These are phyloP conservation scores for Rhineura floridana DNA, from an alignment of 2,113 vertebrate species.

Conservation along the genomic window DNA sequence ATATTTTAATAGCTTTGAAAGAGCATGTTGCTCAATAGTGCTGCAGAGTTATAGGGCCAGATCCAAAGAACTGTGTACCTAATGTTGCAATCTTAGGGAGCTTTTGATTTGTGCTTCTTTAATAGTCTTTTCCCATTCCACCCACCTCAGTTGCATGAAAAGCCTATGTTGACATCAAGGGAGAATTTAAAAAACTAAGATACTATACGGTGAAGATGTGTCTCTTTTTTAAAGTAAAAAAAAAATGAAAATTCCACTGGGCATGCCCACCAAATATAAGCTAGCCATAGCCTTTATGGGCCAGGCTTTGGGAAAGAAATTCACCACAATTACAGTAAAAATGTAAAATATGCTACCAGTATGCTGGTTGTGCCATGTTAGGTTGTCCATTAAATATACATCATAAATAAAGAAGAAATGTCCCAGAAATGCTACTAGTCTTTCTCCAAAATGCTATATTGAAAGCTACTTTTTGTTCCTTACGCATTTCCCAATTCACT, in stretches of 20 bases:
- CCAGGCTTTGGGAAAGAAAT: neutral
- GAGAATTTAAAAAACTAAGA: neutral
- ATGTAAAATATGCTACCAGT: neutral
- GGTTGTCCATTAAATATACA: neutral
- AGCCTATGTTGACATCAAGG: neutral
- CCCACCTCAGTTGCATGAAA: neutral
- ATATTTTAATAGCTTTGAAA: neutral
- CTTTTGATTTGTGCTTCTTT: neutral
- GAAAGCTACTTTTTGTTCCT: constrained; percentile 1
- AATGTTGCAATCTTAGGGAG: neutral
- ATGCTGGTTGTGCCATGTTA: neutral
- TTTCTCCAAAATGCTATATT: neutral
- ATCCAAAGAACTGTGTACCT: neutral
- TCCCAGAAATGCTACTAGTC: neutral
- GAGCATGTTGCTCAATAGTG: neutral
- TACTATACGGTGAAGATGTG: neutral
- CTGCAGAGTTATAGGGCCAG: neutral
- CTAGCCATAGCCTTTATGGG: neutral
- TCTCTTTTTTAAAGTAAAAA: neutral
- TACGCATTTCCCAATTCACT: neutral
- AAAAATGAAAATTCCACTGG: neutral
- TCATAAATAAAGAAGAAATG: neutral
- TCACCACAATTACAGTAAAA: neutral
- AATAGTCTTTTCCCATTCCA: neutral
- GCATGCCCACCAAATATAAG: neutral